phyloP scores from a whole-genome alignment of 2,888 invertebrate genomes.

The Coleophora flavipennella region DNA sequence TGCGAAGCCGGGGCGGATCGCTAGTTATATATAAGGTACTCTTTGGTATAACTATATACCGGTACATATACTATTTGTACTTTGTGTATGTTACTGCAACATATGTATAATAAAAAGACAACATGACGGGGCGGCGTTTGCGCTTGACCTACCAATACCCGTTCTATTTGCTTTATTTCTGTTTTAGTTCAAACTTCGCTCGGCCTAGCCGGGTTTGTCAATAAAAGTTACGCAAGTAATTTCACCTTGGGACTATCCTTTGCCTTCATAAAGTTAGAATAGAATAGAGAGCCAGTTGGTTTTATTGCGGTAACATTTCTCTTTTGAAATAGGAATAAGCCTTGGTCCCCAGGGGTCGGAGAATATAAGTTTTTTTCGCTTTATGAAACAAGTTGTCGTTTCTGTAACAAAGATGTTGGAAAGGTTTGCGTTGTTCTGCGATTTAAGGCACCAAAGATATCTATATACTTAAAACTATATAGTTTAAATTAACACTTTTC shows the following conservation, averaged over 20 bases:
- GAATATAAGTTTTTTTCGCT: not conserved
- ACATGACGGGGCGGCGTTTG: conserved; percentile 38
- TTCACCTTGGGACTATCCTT: conserved; percentile 42
- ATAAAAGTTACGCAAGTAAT: conserved; percentile 57
- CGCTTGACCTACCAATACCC: too few species aligned
- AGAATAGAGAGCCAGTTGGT: conserved; percentile 13
- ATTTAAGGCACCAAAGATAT: too few species aligned
- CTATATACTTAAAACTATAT: too few species aligned
- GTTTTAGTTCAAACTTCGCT: conserved; percentile 50
- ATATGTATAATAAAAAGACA: too few species aligned
- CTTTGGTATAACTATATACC: too few species aligned
- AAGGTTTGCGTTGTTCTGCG: not conserved
- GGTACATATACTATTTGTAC: too few species aligned
- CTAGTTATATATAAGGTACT: too few species aligned
- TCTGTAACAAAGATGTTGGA: not conserved
- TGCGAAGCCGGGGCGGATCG: too few species aligned
- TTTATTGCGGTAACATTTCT: conserved; percentile 37
- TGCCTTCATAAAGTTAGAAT: conserved; percentile 44
- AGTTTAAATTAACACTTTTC: too few species aligned
- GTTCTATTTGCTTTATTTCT: too few species aligned
- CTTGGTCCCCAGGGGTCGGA: not conserved
- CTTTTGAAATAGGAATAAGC: conserved; percentile 4
- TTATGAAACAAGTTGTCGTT: not conserved
- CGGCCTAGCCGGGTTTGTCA: conserved; percentile 45
- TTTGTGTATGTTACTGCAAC: too few species aligned